A percentile compares a stretch with the other conserved stretches of the same genome.
These are phyloP conservation scores for Pedionomus torquatus DNA, from an alignment of 2,113 vertebrate genomes.

Conservation along the genomic window DNA sequence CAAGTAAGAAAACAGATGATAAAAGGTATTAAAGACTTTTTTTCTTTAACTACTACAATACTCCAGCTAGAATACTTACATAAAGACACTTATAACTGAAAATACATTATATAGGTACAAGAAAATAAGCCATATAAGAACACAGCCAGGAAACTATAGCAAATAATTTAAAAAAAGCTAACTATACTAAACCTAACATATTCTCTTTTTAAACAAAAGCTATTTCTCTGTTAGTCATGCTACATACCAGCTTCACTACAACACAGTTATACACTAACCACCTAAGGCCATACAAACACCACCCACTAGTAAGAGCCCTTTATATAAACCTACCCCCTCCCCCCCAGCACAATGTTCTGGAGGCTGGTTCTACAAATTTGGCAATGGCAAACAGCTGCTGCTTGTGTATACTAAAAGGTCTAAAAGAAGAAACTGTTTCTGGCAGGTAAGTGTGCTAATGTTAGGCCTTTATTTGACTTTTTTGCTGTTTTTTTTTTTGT, in stretches of 20 bases:
- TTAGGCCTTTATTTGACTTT: fast-evolving
- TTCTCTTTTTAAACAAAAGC: fast-evolving
- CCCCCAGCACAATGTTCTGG: background rate
- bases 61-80: fast-evolving
- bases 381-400: slow-evolving; percentile 3
- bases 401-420: fast-evolving
- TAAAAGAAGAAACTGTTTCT: background rate
- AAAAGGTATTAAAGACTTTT: fast-evolving
- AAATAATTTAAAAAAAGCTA: background rate
- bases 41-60: background rate
- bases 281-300: fast-evolving
- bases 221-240: fast-evolving
- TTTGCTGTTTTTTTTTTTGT: background rate
- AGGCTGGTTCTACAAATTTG: slow-evolving; percentile 20
- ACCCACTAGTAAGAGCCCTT: background rate
- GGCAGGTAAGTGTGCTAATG: background rate
- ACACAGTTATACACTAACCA: background rate
- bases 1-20: fast-evolving
- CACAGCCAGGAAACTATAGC: fast-evolving
- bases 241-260: fast-evolving
- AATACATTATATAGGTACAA: fast-evolving
- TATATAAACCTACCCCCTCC: background rate
- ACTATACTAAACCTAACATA: fast-evolving
- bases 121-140: fast-evolving
- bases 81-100: fast-evolving